Conservation (phyloP, 2,113 vertebrate species). For the Mus pahari region DNA sequence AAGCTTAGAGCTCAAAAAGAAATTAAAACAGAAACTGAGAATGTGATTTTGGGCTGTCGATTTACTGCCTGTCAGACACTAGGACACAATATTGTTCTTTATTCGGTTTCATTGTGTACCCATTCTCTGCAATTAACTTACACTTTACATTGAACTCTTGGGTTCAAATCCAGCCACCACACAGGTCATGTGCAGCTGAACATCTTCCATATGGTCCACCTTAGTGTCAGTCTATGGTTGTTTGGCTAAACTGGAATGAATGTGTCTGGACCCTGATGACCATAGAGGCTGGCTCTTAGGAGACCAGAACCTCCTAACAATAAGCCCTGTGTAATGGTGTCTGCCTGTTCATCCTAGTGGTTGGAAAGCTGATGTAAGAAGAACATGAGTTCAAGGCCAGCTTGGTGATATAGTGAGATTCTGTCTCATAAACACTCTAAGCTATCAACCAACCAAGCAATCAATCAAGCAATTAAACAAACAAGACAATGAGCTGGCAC, state of each 20-base stretch:
- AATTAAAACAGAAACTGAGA: slow-evolving; percentile 69
- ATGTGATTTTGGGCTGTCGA: slow-evolving; percentile 50
- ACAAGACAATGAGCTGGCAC: background rate
- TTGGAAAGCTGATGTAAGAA: background rate
- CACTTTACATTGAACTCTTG: background rate
- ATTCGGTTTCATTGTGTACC: slow-evolving; percentile 1
- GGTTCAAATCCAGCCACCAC: background rate
- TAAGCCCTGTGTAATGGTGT: background rate
- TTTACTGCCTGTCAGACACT: background rate
- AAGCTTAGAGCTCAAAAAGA: slow-evolving; percentile 55
- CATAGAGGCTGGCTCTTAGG: background rate
- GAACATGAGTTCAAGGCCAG: background rate
- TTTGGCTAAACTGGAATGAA: background rate
- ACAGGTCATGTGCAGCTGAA: background rate
- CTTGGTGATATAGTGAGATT: background rate
- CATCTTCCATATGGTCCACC: background rate
- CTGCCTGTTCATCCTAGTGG: background rate
- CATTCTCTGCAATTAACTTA: background rate
- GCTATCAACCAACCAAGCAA: background rate
- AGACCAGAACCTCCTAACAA: background rate
- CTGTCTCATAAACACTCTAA: background rate
- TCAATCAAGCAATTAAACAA: background rate
- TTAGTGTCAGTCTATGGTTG: background rate
- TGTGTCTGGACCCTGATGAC: background rate
- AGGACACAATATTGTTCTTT: slow-evolving; percentile 12